A percentile compares a stretch with the other conserved stretches of the same genome.
Evolutionary conservation across 2,797 vertebrate genomes (phyloP).

Genomic region (Mycteria americana): DNA sequence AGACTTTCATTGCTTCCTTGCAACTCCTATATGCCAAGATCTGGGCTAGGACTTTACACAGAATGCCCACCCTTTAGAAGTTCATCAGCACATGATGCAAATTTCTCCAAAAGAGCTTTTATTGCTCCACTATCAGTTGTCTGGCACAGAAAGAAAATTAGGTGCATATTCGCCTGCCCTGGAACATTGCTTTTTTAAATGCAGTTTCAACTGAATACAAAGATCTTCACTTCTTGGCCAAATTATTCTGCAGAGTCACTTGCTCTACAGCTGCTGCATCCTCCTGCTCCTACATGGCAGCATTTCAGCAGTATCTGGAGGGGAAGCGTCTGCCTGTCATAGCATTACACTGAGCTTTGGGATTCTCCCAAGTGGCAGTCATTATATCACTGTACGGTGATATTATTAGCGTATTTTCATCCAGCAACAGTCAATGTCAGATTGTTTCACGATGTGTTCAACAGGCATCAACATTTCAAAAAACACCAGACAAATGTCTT

Average conservation of each 20-base stretch:
- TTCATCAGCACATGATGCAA: not conserved
- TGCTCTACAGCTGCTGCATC: conserved; percentile 29
- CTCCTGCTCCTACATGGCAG: conserved; percentile 13
- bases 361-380: conserved; percentile 41
- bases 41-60: not conserved
- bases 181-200: not conserved
- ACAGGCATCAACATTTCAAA: conserved; percentile 53
- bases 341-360: conserved; percentile 12
- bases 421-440: conserved; percentile 44
- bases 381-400: conserved; percentile 12
- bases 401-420: conserved; percentile 59
- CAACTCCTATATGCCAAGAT: not conserved
- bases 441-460: conserved; percentile 53
- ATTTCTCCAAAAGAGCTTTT: not conserved
- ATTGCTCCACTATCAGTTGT: not conserved
- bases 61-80: not conserved
- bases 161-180: not conserved
- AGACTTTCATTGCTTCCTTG: not conserved
- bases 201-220: not conserved
- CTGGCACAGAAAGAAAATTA: not conserved
- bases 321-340: conserved; percentile 4
- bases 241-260: conserved; percentile 39
- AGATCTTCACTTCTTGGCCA: conserved; percentile 20
- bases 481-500: conserved; percentile 55
- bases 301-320: conserved; percentile 36